Conservation (phyloP, 2,888 invertebrate species). For the Meandrusa payeni region DNA sequence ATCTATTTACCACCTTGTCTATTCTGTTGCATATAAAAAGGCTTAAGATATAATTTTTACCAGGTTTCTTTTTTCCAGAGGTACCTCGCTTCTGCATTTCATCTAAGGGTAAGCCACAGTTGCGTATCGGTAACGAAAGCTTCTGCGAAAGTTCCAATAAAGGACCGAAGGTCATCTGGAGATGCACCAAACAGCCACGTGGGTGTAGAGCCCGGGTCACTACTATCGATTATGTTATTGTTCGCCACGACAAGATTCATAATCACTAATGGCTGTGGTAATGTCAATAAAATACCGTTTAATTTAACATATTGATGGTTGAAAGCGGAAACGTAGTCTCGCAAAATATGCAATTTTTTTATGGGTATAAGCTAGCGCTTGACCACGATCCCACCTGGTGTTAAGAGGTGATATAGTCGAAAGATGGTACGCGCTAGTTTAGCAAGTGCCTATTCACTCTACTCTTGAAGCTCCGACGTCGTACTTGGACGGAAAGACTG, state of each 20-base stretch:
- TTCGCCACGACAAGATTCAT: constrained; percentile 24
- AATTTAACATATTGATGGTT: too few species aligned
- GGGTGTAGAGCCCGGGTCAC: constrained; percentile 38
- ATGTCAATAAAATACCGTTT: too few species aligned
- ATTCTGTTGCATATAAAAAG: too few species aligned
- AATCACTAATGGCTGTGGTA: constrained; percentile 24
- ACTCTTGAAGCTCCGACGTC: too few species aligned
- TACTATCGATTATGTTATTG: constrained; percentile 29
- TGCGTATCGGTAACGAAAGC: constrained; percentile 29
- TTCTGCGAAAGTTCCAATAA: constrained; percentile 26
- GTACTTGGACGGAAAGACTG: too few species aligned
- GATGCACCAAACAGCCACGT: constrained; percentile 37
- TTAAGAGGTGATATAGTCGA: too few species aligned
- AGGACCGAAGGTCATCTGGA: constrained; percentile 31
- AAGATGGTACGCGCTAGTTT: too few species aligned
- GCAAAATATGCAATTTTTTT: constrained; percentile 24
- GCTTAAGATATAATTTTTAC: neutral
- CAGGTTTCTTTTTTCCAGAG: constrained; percentile 6
- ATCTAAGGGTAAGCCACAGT: constrained; percentile 29
- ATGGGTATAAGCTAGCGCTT: too few species aligned
- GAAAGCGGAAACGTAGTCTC: too few species aligned
- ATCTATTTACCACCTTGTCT: too few species aligned
- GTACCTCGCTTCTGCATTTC: constrained; percentile 23
- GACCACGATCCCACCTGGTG: too few species aligned
- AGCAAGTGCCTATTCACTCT: too few species aligned